Evolutionary conservation across 2,888 invertebrate species (phyloP), one percentile per base, ranked within the genome.

Genomic region (Molanna angustata): DNA sequence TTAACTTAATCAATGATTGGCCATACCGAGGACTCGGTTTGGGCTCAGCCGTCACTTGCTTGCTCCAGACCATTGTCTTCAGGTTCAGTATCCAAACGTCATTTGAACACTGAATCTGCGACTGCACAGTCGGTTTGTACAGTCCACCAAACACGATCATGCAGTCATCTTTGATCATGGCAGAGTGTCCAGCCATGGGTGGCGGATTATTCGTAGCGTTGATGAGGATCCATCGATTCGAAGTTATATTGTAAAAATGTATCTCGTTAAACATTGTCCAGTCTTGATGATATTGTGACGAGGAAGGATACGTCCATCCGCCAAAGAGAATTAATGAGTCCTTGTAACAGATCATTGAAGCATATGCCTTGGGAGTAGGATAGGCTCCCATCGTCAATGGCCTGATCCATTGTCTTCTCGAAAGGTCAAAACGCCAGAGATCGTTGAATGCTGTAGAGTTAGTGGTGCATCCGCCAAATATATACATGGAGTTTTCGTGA

Each of bases 381-480:
- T 96, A 95, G 42, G 85, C 88, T 27, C 78, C 94, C 71, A 85
- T 86, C 2, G 92, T 87, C 39, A 90, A 71, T 1, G 90, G 89
- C 60, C 93, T 78, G 16, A 88, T 80, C 96, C 96, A 96, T 61
- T 84, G 80, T 63, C 93, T 79, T 41, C 82, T 85, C 1, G 89
- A 88, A 56, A 97, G 79, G 75, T 97, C 93, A 69, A 97, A 85
- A 59, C 85, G 80, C 97, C 97, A 97, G 22, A 98, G 77, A 74
- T 98, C 97, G 75, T 98, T 97, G 66, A 96, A 96, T 11, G 97
- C 93, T 16, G 97, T 96, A 64, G 90, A 89, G 49, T 90, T 88
- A 31, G 90, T 89, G 9, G 96, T 95, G 64, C 95, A 96, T 4
- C 97, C 97, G 22, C 97, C 97, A 79, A 97, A 96, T 41, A 97